Base-by-base conservation (phyloP, 2,888 invertebrate species). In the Pristionchus exspectatus region DNA sequence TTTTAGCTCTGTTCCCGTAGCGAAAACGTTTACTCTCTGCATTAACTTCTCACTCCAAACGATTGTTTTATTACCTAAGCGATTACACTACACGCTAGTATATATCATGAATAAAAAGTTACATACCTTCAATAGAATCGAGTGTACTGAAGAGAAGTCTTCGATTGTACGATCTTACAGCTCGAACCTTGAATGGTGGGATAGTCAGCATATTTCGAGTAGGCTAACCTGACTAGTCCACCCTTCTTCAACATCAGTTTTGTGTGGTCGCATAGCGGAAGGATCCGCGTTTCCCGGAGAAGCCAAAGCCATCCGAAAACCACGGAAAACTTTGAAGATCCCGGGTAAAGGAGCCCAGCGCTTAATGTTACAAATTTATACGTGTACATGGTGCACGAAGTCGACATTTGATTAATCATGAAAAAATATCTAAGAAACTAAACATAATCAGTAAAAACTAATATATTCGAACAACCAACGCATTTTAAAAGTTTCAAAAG, bases 101-200 rank as follows among this genome's bases (percentile, higher is more conserved):
- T 1, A 27, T 38, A 12, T 14, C 27, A 27, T 21, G 30, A 24
- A 21, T 30, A 83, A 50, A n/a, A n/a, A 74, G 16, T 1, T 1
- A 38, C 18, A 10, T 90, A 27, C 95, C 94, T 33, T 94, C 93
- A 56, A 93, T 89, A 0, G 90, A 87, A 69, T 93, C 93, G 27
- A 95, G 90, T n/a, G 91, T 91, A 30, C 92, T 91, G 91, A 94
- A 94, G 0, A 95, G 90, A 27, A 93, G 90, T 38, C 90, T 88
- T 87, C 92, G 90, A 88, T 91, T 91, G 88, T 92, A 91, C 18
- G 93, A 92, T 27, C 91, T 88, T 2, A 90, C 90, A 72, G 89
- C 91, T 87, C 90, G 90, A 50, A 93, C 91, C 89, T 89, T 9
- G 56, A 72, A 74, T 9, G 2, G 56, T 21, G 54, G 33, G 27